Evolutionary conservation across 2,888 invertebrate genomes (phyloP).

Genomic region (Merodon equestris): DNA sequence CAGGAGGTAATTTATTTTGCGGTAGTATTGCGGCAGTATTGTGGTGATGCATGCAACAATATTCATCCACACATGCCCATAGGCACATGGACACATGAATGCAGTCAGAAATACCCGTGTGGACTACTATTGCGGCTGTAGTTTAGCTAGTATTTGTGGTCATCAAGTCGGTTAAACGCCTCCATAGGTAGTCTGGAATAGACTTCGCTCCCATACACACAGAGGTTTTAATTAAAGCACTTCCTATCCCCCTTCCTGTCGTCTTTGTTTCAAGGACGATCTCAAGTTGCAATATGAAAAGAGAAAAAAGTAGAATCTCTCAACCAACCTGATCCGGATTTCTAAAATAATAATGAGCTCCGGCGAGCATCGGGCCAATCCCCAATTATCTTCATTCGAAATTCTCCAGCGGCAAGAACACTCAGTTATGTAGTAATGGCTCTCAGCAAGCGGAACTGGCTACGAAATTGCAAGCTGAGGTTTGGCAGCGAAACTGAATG

Average conservation of each 20-base stretch:
- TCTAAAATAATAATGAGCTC: conserved; percentile 61
- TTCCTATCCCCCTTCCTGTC: background rate
- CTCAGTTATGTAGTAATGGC: too few relatives aligned
- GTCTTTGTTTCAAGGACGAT: too few relatives aligned
- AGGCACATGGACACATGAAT: too few relatives aligned
- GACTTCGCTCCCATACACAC: background rate
- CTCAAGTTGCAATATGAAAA: too few relatives aligned
- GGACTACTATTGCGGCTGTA: conserved; percentile 31
- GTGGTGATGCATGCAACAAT: conserved; percentile 50
- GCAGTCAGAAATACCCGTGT: too few relatives aligned
- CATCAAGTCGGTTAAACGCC: conserved; percentile 26
- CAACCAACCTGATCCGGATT: conserved; percentile 30
- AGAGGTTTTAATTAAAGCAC: conserved; percentile 61
- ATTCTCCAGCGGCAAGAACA: conserved; percentile 4
- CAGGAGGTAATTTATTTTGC: conserved; percentile 57
- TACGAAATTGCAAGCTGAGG: conserved; percentile 63
- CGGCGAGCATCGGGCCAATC: conserved; percentile 38
- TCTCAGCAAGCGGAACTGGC: conserved; percentile 47
- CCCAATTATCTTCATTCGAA: too few relatives aligned
- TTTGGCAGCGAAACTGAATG: conserved; percentile 67
- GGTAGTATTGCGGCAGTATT: conserved; percentile 25
- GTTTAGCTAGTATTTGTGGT: background rate
- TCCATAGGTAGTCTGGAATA: conserved; percentile 11
- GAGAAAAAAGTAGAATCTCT: background rate
- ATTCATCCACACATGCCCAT: conserved; percentile 36